These are phyloP conservation scores for Pandemis heparana DNA, from an alignment of 2,888 invertebrate species.

Conservation along the genomic window DNA sequence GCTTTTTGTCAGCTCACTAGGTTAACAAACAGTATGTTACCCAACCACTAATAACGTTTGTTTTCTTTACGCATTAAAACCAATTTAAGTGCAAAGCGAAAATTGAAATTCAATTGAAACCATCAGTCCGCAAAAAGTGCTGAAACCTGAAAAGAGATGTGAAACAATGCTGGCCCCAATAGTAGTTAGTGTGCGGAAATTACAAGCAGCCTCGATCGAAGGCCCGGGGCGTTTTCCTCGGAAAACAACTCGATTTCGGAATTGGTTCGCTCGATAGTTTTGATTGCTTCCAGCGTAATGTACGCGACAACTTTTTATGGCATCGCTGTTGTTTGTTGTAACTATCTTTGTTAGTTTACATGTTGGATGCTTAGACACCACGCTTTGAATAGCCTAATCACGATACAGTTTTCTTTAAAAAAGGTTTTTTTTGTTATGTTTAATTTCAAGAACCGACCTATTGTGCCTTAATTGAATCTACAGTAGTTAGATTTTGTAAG, in stretches of 20 bases:
- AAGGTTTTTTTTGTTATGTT: no score
- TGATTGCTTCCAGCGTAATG: slow-evolving; percentile 73
- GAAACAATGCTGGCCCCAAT: slow-evolving; percentile 63
- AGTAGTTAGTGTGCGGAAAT: slow-evolving; percentile 70
- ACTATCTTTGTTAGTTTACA: slow-evolving; percentile 20
- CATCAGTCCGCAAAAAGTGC: slow-evolving; percentile 55
- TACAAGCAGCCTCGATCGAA: slow-evolving; percentile 57
- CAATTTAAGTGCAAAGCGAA: slow-evolving; percentile 13
- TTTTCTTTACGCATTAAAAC: neutral
- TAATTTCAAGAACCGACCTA: no score
- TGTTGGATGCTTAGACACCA: slow-evolving; percentile 1
- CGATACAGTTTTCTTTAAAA: no score
- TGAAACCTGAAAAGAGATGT: slow-evolving; percentile 57
- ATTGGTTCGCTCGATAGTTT: slow-evolving; percentile 72
- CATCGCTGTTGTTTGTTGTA: slow-evolving; percentile 27
- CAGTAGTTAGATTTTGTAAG: no score
- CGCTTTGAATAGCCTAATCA: neutral
- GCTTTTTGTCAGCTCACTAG: neutral
- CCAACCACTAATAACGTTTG: neutral
- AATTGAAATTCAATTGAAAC: slow-evolving; percentile 48
- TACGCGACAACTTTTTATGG: slow-evolving; percentile 44
- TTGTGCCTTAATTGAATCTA: no score
- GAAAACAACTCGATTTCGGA: slow-evolving; percentile 68
- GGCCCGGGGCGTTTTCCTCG: slow-evolving; percentile 58
- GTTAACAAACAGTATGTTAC: neutral